A percentile compares a stretch with the other conserved stretches of the same genome.
These are phyloP conservation scores for Xiphophorus hellerii DNA, from an alignment of 2,113 vertebrate species.

Conservation along the genomic window DNA sequence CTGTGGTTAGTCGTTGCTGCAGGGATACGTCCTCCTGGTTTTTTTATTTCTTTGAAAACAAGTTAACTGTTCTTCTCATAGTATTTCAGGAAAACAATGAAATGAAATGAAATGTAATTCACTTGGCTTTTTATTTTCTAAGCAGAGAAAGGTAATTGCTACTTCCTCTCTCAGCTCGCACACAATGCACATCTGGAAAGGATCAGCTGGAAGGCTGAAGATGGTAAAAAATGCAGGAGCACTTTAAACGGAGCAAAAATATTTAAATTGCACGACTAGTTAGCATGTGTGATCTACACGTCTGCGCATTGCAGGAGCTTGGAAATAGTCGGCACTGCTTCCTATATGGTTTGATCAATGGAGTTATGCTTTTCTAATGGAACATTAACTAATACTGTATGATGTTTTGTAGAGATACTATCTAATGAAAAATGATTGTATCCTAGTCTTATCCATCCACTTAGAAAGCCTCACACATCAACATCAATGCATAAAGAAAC, in stretches of 20 bases:
- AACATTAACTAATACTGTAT: no score
- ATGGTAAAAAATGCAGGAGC: constrained; percentile 73
- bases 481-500: neutral
- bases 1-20: constrained; percentile 33
- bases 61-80: constrained; percentile 37
- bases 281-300: constrained; percentile 66
- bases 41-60: constrained; percentile 22
- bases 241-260: constrained; percentile 69
- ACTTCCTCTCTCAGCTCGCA: constrained; percentile 45
- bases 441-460: no score
- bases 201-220: constrained; percentile 57
- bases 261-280: constrained; percentile 70
- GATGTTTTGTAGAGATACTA: neutral
- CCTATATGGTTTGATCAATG: constrained; percentile 6
- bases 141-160: no score
- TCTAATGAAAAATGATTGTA: neutral
- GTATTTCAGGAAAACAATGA: constrained; percentile 33
- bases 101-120: no score
- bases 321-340: constrained; percentile 23
- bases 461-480: neutral
- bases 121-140: no score
- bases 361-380: constrained; percentile 1
- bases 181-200: constrained; percentile 69
- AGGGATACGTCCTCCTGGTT: constrained; percentile 25
- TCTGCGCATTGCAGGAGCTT: constrained; percentile 63